Conservation (phyloP, 2,797 vertebrate genomes). For the Phaenicophaeus curvirostris region DNA sequence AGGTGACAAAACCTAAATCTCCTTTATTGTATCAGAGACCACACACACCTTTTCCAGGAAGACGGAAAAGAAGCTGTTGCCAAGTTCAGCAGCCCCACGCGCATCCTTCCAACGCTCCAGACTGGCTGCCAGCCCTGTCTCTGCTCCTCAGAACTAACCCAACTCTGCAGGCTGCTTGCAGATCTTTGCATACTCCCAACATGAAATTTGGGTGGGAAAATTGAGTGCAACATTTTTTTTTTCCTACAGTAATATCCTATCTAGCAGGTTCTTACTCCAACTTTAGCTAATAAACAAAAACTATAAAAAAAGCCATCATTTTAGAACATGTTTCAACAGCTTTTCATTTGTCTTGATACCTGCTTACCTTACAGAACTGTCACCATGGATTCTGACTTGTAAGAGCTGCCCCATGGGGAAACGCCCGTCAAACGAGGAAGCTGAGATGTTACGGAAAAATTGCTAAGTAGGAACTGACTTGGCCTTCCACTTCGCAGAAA, state of each 20-base stretch:
- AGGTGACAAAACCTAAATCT: background rate
- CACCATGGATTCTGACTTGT: background rate
- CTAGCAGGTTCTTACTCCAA: background rate
- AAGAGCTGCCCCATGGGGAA: background rate
- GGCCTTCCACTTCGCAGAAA: background rate
- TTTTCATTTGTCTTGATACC: background rate
- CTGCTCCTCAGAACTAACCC: background rate
- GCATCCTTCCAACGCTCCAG: rapidly evolving
- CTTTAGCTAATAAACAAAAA: background rate
- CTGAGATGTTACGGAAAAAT: background rate
- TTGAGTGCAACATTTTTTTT: background rate
- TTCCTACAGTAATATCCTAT: background rate
- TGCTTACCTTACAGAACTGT: background rate
- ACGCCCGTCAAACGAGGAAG: background rate
- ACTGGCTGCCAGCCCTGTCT: background rate
- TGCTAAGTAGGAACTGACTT: background rate
- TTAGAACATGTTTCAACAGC: background rate
- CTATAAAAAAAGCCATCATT: background rate
- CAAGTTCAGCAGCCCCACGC: background rate
- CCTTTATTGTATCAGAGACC: background rate
- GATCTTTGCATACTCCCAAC: background rate
- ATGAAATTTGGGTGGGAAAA: background rate
- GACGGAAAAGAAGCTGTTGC: background rate
- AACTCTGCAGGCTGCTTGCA: background rate
- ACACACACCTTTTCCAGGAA: background rate